Evolutionary conservation across 30 jellyfish, hydroid and myxozoan species (phyloP).

Genomic region (Chrysaora quinquecirrha): DNA sequence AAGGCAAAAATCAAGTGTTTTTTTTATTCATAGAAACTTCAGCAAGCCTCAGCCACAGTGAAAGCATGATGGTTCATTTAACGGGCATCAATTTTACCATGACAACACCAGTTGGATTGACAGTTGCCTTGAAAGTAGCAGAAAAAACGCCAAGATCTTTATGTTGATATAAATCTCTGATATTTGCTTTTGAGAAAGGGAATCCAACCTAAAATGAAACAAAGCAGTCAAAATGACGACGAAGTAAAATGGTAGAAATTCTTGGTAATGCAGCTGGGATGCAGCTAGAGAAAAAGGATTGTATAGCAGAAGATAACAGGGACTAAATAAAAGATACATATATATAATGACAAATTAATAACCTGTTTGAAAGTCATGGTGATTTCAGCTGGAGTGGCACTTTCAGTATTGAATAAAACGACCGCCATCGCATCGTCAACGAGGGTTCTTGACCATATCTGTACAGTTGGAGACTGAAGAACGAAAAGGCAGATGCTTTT

Average conservation of each 20-base stretch:
- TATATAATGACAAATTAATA: too few species aligned
- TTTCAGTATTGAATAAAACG: constrained; percentile 76
- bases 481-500: background rate
- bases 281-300: too few species aligned
- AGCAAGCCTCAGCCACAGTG: too few species aligned
- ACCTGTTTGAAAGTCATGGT: constrained; percentile 67
- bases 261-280: too few species aligned
- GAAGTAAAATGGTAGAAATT: background rate
- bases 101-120: constrained; percentile 93
- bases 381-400: constrained; percentile 66
- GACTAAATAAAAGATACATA: too few species aligned
- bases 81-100: constrained; percentile 76
- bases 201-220: constrained; percentile 58
- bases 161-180: constrained; percentile 79
- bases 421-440: constrained; percentile 80
- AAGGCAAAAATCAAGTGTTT: too few species aligned
- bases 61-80: too few species aligned
- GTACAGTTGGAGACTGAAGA: constrained; percentile 39
- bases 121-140: constrained; percentile 62
- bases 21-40: too few species aligned
- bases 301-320: too few species aligned
- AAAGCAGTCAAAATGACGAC: background rate
- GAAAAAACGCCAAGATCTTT: constrained; percentile 72
- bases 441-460: constrained; percentile 79
- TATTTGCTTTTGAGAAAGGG: constrained; percentile 41